Evolutionary conservation across 2,113 vertebrate species (phyloP).

Genomic region (Saimiri boliviensis): DNA sequence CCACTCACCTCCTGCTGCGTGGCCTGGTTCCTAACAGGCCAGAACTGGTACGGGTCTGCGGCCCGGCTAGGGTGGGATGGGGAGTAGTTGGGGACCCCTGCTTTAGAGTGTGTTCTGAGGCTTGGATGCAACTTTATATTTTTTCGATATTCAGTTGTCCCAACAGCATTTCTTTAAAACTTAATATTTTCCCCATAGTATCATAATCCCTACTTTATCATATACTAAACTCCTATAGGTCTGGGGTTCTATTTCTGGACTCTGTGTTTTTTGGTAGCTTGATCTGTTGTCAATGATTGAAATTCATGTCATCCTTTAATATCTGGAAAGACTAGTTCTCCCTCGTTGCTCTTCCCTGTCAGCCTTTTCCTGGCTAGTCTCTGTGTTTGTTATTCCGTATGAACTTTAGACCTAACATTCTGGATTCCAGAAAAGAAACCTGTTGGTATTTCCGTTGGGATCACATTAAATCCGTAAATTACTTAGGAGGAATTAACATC

Average conservation of each 20-base stretch:
- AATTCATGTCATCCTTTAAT: neutral
- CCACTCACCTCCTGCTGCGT: too few relatives aligned
- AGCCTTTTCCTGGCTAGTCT: neutral
- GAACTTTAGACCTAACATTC: conserved; percentile 40
- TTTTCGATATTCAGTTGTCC: conserved; percentile 31
- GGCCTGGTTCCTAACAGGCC: too few relatives aligned
- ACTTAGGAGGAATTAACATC: neutral
- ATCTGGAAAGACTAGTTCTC: neutral
- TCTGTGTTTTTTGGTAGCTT: neutral
- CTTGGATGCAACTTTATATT: neutral
- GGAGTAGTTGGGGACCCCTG: neutral
- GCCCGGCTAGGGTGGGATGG: too few relatives aligned
- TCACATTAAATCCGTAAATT: conserved; percentile 14
- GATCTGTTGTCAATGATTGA: neutral
- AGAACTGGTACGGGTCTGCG: too few relatives aligned
- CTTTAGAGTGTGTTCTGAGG: neutral
- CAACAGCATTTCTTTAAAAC: conserved; percentile 22
- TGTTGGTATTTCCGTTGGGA: conserved; percentile 28
- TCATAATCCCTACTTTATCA: neutral
- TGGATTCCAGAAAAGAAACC: neutral
- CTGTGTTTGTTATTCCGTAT: conserved; percentile 44
- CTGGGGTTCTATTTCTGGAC: neutral
- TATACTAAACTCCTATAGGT: neutral
- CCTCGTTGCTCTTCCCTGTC: neutral
- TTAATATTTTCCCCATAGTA: neutral